Base-by-base conservation (phyloP, 2,797 vertebrate genomes). In the Girardinus metallicus region DNA sequence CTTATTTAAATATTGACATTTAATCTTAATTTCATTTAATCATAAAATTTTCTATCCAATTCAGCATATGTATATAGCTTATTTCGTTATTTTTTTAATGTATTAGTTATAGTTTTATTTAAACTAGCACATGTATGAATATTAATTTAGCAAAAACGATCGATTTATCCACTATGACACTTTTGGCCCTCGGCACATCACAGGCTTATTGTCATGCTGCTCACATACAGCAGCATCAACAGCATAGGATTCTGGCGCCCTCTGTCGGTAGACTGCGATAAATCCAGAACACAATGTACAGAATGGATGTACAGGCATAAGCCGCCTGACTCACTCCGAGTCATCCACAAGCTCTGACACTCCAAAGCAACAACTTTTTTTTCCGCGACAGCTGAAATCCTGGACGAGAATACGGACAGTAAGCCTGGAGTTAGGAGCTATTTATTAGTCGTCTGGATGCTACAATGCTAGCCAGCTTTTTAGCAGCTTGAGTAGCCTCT, bases 371-470 rank as follows among this genome's bases (percentile, higher is more conserved):
- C 31, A 47, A 2, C 13, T 39, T 60, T 12, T 60, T 12, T 72
- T 36, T 75, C 21, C 34, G 8, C 1, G 34, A n/a, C 16, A 15
- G 5, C 4, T 55, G 39, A 16, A 15, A 29, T 1, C 53, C 13
- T 12, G 55, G 62, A 51, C 46, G 36, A 34, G 12, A 46, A n/a
- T 4, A 15, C 76, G 39, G n/a, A 18, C 43, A 9, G 51, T 3
- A 15, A 53, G 9, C 41, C 26, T 9, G 6, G 68, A 49, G 31
- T 47, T 64, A 41, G 2, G 41, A 57, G 23, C 68, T 15, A 21
- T 10, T 75, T 41, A n/a, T 77, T 31, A 70, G 39, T 75, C 47
- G 83, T 73, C 73, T 60, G 83, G 85, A 85, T 88, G 90, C 89
- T 89, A 81, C 74, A 46, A 13, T 53, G 79, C 83, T 92, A 90